Evolutionary conservation across 2,888 invertebrate species (phyloP).

Genomic region (Agelastica alni): DNA sequence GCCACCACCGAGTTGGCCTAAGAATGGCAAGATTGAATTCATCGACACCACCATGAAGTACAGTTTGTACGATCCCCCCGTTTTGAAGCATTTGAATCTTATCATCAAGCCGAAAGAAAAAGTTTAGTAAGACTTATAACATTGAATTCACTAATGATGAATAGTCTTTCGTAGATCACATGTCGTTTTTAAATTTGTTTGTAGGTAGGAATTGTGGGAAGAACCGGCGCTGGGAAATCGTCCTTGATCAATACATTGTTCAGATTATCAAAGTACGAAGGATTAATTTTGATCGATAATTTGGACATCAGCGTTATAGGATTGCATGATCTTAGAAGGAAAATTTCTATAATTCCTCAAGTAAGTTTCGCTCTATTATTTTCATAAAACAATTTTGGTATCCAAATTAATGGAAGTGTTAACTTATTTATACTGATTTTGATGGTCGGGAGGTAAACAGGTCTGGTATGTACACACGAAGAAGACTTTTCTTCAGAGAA

Average conservation of each 20-base stretch:
- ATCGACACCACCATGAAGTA: constrained; percentile 67
- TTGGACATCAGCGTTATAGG: constrained; percentile 57
- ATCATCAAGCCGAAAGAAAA: constrained; percentile 60
- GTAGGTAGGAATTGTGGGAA: constrained; percentile 62
- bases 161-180: not conserved
- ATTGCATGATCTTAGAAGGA: constrained; percentile 61
- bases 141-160: not conserved
- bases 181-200: constrained; percentile 15
- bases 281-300: constrained; percentile 61
- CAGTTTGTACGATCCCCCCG: constrained; percentile 63
- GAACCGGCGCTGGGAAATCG: constrained; percentile 65
- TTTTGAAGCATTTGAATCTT: constrained; percentile 64
- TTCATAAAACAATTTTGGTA: too few species aligned
- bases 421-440: too few species aligned
- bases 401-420: too few species aligned
- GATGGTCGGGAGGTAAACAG: too few species aligned
- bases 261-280: constrained; percentile 61
- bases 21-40: constrained; percentile 64
- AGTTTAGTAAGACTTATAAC: constrained; percentile 37
- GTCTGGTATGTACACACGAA: too few species aligned
- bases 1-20: constrained; percentile 66
- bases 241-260: constrained; percentile 62
- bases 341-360: constrained; percentile 68
- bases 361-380: constrained; percentile 40
- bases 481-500: too few species aligned